Percentiles rank a stretch among this genome's conserved stretches.
Conservation (phyloP, 2,888 invertebrate genomes). For the Apodemia duryi region DNA sequence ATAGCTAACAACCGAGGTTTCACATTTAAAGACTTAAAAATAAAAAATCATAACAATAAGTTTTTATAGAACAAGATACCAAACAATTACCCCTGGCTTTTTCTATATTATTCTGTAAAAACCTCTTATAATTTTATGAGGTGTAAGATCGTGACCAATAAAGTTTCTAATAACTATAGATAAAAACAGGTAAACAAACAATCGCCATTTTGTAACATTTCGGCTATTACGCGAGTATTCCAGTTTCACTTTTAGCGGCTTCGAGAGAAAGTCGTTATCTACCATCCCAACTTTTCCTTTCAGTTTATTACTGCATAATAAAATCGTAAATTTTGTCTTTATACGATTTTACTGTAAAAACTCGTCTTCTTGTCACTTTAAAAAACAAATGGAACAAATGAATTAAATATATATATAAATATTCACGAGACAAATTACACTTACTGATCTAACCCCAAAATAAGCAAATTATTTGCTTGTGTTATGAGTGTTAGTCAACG, state of each 20-base stretch:
- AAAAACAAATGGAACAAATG: background rate
- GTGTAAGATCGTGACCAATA: background rate
- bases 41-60: no score
- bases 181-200: slow-evolving; percentile 12
- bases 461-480: no score
- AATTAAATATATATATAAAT: no score
- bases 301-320: slow-evolving; percentile 37
- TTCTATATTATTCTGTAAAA: background rate
- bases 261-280: slow-evolving; percentile 68
- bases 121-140: background rate
- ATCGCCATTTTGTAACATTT: slow-evolving; percentile 35
- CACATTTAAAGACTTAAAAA: no score
- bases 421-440: no score
- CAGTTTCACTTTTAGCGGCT: slow-evolving; percentile 76
- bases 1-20: no score
- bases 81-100: background rate
- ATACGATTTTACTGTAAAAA: background rate
- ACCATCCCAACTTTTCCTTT: slow-evolving; percentile 66
- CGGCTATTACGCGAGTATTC: slow-evolving; percentile 45
- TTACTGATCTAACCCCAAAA: no score
- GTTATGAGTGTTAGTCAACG: no score
- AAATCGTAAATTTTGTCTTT: slow-evolving; percentile 23
- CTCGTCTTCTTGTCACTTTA: background rate
- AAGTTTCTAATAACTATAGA: slow-evolving; percentile 12
- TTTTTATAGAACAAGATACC: background rate